These are phyloP conservation scores for Melitaea athalia DNA, from an alignment of 2,888 invertebrate species.

Conservation along the genomic window DNA sequence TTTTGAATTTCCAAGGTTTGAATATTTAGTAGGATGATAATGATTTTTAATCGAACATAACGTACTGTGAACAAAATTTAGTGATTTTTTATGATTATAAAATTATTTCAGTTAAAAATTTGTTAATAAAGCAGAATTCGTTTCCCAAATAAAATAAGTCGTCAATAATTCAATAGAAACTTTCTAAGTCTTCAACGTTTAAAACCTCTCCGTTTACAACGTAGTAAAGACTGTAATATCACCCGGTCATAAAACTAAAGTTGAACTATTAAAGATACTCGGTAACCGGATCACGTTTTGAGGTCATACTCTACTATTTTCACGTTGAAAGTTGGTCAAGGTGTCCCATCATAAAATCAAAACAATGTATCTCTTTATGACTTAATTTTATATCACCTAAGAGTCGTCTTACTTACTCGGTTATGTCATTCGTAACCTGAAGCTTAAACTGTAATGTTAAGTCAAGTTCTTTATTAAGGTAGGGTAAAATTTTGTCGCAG, in stretches of 20 bases:
- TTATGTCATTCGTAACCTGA: not conserved
- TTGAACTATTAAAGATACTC: constrained; percentile 32
- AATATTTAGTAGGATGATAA: not conserved
- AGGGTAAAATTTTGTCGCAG: too few relatives aligned
- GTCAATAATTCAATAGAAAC: not conserved
- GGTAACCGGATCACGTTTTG: constrained; percentile 49
- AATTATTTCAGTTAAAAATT: too few relatives aligned
- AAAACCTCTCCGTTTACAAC: constrained; percentile 32
- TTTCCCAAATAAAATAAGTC: not conserved
- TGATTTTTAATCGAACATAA: not conserved
- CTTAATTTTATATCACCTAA: not conserved
- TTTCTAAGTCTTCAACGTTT: not conserved
- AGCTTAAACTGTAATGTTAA: too few relatives aligned
- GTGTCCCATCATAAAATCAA: constrained; percentile 38
- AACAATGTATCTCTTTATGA: constrained; percentile 13
- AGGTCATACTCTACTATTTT: constrained; percentile 43
- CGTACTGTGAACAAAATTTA: not conserved
- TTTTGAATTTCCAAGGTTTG: not conserved
- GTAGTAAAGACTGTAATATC: constrained; percentile 20
- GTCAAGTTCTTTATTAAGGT: too few relatives aligned
- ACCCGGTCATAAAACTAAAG: constrained; percentile 23
- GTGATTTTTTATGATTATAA: too few relatives aligned
- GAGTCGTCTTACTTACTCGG: not conserved
- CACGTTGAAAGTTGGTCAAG: constrained; percentile 50
- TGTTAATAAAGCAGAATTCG: not conserved